These are phyloP conservation scores for Phaenicophaeus curvirostris DNA, from an alignment of 2,797 vertebrate genomes.

Conservation along the genomic window DNA sequence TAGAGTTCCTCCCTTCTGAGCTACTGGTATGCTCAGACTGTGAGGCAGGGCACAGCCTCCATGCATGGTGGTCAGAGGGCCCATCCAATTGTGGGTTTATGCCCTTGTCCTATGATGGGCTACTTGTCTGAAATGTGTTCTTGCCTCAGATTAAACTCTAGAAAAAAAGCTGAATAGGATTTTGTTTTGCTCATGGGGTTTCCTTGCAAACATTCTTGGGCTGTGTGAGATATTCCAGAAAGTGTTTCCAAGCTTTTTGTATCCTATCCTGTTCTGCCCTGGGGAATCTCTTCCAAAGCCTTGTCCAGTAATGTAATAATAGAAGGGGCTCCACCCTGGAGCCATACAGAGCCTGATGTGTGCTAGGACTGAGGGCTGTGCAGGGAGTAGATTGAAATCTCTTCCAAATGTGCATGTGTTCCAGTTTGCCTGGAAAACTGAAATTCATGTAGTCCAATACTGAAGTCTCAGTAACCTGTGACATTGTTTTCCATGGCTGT, in stretches of 20 bases:
- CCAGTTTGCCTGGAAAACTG: neutral
- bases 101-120: neutral
- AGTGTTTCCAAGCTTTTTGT: slow-evolving; percentile 10
- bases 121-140: neutral
- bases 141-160: neutral
- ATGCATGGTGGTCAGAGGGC: fast-evolving
- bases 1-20: neutral
- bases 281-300: slow-evolving; percentile 28
- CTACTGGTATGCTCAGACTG: neutral
- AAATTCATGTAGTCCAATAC: neutral
- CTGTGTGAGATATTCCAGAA: neutral
- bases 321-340: slow-evolving; percentile 8
- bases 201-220: neutral
- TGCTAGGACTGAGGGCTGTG: neutral
- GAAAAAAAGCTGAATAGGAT: neutral
- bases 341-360: neutral
- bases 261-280: neutral
- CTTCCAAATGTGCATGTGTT: neutral
- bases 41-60: neutral
- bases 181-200: neutral
- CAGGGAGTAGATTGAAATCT: neutral
- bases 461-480: neutral
- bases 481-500: neutral
- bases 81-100: neutral
- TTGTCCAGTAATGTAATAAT: slow-evolving; percentile 26